Evolutionary conservation across 2,797 vertebrate species (phyloP).

Genomic region (Enteromius treurensis): DNA sequence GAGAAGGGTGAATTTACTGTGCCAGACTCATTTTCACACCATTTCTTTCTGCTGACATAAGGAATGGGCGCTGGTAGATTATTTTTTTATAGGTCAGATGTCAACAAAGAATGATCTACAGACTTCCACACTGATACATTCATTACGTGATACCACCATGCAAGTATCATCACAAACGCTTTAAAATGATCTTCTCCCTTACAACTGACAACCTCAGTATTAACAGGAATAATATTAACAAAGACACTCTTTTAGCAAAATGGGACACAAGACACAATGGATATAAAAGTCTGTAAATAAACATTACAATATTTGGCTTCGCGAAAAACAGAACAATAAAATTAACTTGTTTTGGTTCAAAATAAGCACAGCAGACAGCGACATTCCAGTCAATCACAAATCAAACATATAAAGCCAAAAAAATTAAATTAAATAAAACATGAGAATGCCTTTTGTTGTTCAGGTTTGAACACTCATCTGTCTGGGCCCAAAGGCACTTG

Average conservation of each 20-base stretch:
- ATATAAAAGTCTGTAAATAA: background rate
- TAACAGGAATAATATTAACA: background rate
- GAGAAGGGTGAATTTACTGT: constrained; percentile 59
- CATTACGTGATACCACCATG: constrained; percentile 73
- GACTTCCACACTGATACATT: constrained; percentile 71
- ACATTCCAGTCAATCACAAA: background rate
- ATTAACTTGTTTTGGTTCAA: background rate
- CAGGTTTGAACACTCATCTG: constrained; percentile 34
- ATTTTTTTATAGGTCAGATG: constrained; percentile 77
- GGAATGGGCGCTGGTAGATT: constrained; percentile 66
- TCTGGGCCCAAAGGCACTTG: constrained; percentile 34
- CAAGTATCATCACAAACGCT: constrained; percentile 11
- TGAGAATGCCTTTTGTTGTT: constrained; percentile 35
- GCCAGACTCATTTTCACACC: constrained; percentile 54
- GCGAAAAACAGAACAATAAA: background rate
- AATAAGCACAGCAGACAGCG: background rate
- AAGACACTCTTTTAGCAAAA: background rate
- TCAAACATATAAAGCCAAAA: background rate
- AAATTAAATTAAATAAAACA: constrained; percentile 2
- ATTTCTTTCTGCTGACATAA: constrained; percentile 75
- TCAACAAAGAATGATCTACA: constrained; percentile 80
- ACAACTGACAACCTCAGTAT: background rate
- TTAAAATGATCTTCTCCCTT: background rate
- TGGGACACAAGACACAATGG: background rate
- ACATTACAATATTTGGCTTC: background rate